These are phyloP conservation scores for Cryptophagus acutangulus DNA, from an alignment of 2,888 invertebrate genomes.

Conservation along the genomic window DNA sequence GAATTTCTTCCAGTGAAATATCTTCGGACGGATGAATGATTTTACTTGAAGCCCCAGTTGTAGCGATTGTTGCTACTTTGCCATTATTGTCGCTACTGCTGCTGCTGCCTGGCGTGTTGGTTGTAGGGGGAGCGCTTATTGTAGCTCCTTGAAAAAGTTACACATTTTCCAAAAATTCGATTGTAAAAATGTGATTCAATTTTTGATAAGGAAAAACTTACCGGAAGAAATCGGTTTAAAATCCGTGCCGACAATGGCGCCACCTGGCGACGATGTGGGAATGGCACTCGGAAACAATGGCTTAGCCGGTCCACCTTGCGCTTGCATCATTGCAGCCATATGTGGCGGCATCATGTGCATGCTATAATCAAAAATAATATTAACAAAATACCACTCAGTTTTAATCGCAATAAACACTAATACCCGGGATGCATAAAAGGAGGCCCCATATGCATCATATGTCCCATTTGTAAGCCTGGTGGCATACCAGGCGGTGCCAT, in stretches of 20 bases:
- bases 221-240: conserved; percentile 58
- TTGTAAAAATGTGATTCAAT: conserved; percentile 43
- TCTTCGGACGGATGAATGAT: conserved; percentile 94
- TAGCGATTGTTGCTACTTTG: conserved; percentile 59
- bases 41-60: conserved; percentile 80
- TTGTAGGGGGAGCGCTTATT: conserved; percentile 70
- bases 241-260: conserved; percentile 56
- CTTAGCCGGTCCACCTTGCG: conserved; percentile 56
- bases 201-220: conserved; percentile 75
- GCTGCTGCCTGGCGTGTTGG: conserved; percentile 37
- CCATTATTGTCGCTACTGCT: conserved; percentile 25
- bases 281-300: conserved; percentile 81
- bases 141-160: conserved; percentile 64
- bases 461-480: conserved; percentile 58
- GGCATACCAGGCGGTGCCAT: conserved; percentile 55
- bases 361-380: conserved; percentile 35
- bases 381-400: neutral
- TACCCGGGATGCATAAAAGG: conserved; percentile 68
- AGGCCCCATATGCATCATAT: conserved; percentile 63
- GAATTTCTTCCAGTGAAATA: conserved; percentile 81
- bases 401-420: conserved; percentile 20
- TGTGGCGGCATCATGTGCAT: conserved; percentile 54
- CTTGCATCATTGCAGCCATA: conserved; percentile 54
- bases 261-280: conserved; percentile 55
- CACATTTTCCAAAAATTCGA: conserved; percentile 8